Conservation (phyloP, 1,140 invertebrate genomes). For the Chironomus tepperi region DNA sequence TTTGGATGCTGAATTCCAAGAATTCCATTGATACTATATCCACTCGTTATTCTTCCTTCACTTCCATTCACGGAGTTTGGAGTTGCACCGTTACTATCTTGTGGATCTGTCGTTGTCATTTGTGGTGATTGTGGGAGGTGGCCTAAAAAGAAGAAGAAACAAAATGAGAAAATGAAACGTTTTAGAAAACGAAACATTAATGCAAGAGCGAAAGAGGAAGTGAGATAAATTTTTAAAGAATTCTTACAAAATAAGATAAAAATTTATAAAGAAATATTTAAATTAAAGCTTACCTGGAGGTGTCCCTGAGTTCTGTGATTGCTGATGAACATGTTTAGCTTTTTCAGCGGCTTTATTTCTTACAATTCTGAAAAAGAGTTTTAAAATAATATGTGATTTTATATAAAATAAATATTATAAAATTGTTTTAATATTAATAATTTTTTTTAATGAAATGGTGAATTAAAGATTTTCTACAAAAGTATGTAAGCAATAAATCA, state of each 20-base stretch:
- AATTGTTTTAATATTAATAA: no score
- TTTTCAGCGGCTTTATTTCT: slow-evolving; percentile 94
- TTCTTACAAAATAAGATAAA: no score
- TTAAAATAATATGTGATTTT: background rate
- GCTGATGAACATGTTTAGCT: slow-evolving; percentile 78
- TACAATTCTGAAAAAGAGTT: slow-evolving; percentile 66
- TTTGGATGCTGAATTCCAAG: slow-evolving; percentile 72
- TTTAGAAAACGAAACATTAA: background rate
- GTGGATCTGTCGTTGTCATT: slow-evolving; percentile 29
- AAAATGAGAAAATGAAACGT: background rate
- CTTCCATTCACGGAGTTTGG: background rate
- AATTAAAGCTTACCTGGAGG: slow-evolving; percentile 19
- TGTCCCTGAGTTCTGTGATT: slow-evolving; percentile 43
- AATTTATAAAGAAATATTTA: no score
- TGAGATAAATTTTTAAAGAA: background rate
- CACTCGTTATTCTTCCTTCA: slow-evolving; percentile 46
- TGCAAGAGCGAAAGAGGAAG: background rate
- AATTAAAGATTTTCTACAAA: no score
- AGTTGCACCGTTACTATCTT: slow-evolving; percentile 11
- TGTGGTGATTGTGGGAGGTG: slow-evolving; percentile 28
- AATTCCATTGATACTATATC: slow-evolving; percentile 94
- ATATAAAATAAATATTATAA: no score
- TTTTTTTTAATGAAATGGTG: no score
- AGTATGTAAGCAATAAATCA: no score
- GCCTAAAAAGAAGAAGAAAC: background rate